Evolutionary conservation across 2,888 invertebrate genomes (phyloP), one percentile per base, ranked within the genome.

Genomic region (Sepioteuthis lessoniana): DNA sequence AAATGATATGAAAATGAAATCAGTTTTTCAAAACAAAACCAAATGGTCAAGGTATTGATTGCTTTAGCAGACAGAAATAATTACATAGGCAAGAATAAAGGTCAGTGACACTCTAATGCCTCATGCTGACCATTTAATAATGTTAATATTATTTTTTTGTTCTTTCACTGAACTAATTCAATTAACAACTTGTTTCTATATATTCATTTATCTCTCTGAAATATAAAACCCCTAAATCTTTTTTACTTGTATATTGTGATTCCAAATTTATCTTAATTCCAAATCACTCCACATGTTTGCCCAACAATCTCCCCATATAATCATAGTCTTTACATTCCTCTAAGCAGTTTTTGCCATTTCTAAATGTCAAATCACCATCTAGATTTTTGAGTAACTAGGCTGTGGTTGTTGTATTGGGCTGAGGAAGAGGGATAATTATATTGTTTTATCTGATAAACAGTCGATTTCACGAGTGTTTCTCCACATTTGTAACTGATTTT

Each of bases 301-400:
- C 55, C 55, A 55, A 55, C 55, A 7, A 55, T 25, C 55, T 55
- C 55, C 55, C 55, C 55, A 55, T 25, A 21, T 55, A 55, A 55
- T 55, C 21, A 55, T 55, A 55, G 55, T 28, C 55, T 76, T 31
- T 76, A 31, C 76, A n/a, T 76, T 76, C 13, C 76, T 76, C 13
- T 31, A 13, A 76, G 76, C n/a, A 76, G 76, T n/a, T 76, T 28
- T 76, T 76, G 76, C 76, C 76, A 76, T 76, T 76, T 76, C 31
- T 31, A 76, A 76, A 76, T 76, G 76, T 76, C 76, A 76, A 76
- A 76, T 76, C n/a, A 76, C 76, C 76, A 76, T 76, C 76, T 76
- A 10, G n/a, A 76, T 76, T 76, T n/a, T 76, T 76, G 55, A 25
- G 25, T 55, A 55, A 55, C 55, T 55, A 55, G n/a, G 76, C 76